Base-by-base conservation (phyloP, 2,113 vertebrate species). In the Rhizomys pruinosus region DNA sequence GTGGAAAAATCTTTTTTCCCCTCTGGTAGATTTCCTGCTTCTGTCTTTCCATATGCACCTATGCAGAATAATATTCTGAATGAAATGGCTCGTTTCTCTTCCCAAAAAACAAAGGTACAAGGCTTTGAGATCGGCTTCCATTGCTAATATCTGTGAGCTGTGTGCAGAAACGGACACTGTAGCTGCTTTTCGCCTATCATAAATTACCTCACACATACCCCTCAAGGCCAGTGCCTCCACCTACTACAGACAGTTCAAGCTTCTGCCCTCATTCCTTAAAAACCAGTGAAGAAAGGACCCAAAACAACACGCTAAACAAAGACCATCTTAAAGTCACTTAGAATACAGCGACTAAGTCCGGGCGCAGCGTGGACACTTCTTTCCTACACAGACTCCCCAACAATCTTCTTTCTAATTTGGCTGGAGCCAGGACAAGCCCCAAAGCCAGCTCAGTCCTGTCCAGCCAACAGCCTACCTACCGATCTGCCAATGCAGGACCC, bases 41-140 rank as follows among this genome's bases (percentile, higher is more conserved):
- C 94, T 94, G 44, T 64, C n/a, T 91, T 91, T 91, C 78, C 85
- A 93, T 15, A 82, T 20, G 13, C 42, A 77, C 44, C 39, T 81
- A 59, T 4, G 59, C 37, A n/a, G 73, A 93, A 87, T 93, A 25
- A 89, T 72, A 52, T 89, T 44, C 61, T 32, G 66, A 92, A 71
- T 57, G 44, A 95, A 84, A 84, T 3, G 78, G 85, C 69, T 12
- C 23, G 39, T 57, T 89, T 63, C 47, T 94, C 47, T 74, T 64
- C 52, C n/a, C 59, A 84, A 91, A 94, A 94, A 57, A 32, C 42
- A 92, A 80, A 82, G 61, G 78, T 10, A 20, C 1, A 2, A 69
- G 32, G 32, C 23, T 61, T 80, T 78, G 64, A 89, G 66, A 91
- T 69, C 91, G 7, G 71, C 84, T 74, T 71, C 52, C n/a, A 47